Evolutionary conservation across 2,888 invertebrate genomes (phyloP).

Genomic region (Isotomurus palustris): DNA sequence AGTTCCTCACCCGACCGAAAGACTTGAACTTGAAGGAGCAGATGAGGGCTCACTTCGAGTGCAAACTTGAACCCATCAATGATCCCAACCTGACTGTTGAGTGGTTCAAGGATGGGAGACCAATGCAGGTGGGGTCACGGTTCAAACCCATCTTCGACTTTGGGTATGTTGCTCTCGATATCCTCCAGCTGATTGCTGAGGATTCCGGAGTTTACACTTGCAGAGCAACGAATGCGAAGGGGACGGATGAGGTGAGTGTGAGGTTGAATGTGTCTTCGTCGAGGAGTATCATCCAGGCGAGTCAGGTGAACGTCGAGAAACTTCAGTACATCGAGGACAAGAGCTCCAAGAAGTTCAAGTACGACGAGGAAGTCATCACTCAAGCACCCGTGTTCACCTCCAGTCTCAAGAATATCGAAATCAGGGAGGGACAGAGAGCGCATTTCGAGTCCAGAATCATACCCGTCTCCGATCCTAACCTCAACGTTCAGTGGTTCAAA

Average conservation of each 20-base stretch:
- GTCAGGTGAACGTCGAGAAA: slow-evolving; percentile 83
- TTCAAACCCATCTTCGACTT: slow-evolving; percentile 97
- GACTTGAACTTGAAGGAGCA: slow-evolving; percentile 81
- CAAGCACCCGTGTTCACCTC: slow-evolving; percentile 92
- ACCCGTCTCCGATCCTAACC: slow-evolving; percentile 85
- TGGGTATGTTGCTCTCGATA: slow-evolving; percentile 95
- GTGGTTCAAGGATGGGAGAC: slow-evolving; percentile 93
- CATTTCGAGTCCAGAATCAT: slow-evolving; percentile 92
- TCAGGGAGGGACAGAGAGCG: slow-evolving; percentile 88
- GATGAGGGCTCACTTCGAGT: slow-evolving; percentile 94
- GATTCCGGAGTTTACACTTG: slow-evolving; percentile 81
- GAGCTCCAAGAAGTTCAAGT: slow-evolving; percentile 46
- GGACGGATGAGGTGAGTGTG: slow-evolving; percentile 72
- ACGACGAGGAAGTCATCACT: slow-evolving; percentile 72
- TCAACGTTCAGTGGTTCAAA: slow-evolving; percentile 95
- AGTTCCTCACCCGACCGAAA: slow-evolving; percentile 81
- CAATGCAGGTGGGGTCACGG: slow-evolving; percentile 85
- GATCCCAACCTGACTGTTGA: slow-evolving; percentile 94
- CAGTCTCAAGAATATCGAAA: slow-evolving; percentile 80
- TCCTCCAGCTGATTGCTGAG: slow-evolving; percentile 92
- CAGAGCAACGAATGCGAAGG: slow-evolving; percentile 82
- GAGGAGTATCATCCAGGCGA: slow-evolving; percentile 60
- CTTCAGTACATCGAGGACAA: slow-evolving; percentile 85
- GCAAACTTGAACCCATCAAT: slow-evolving; percentile 92
- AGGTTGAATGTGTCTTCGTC: slow-evolving; percentile 45